Base-by-base conservation (phyloP, 2,113 vertebrate genomes). In the Brienomyrus brachyistius region DNA sequence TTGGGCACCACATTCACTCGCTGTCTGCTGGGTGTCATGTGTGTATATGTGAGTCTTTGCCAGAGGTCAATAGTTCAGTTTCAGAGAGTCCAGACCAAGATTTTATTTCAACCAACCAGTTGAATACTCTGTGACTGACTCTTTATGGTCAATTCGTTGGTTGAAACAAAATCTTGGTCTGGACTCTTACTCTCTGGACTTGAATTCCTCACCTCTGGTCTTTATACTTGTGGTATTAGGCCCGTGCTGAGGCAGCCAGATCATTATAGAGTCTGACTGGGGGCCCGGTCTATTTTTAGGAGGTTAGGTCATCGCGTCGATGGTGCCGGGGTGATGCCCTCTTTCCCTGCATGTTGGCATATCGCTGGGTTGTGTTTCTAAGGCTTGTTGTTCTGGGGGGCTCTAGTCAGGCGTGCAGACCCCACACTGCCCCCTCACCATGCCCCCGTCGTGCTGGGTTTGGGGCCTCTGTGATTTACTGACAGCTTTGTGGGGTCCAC, bases 21-120 rank as follows among this genome's bases (percentile, higher is more conserved):
- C 59, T 8, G 74, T 80, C 17, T 80, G 70, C 31, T 40, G 74
- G 74, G 74, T 80, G 74, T 15, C 31, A 40, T 40, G 11, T 43
- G 70, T 86, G 5, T 90, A 56, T 50, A 77, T 86, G 62, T 35
- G 82, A 59, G 35, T 88, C 45, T 70, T 82, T 89, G 59, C 23
- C 62, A 66, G 62, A 27, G 62, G 62, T 66, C 9, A n/a, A 1
- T 27, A 70, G 62, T 31, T 70, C n/a, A 70, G n/a, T 66, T 27
- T 1, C n/a, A 66, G n/a, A 27, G n/a, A 66, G 62, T 27, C n/a
- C n/a, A 31, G 62, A 70, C 62, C 62, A 66, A 66, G n/a, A 66
- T 66, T 70, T 70, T 31, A 9, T 70, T 70, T 70, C 62, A 70
- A 31, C 27, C 27, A 31, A 11, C 62, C n/a, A 70, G 62, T 13